Evolutionary conservation across 2,113 vertebrate species (phyloP), one percentile per base, ranked within the genome.

Genomic region (Agelaius tricolor): DNA sequence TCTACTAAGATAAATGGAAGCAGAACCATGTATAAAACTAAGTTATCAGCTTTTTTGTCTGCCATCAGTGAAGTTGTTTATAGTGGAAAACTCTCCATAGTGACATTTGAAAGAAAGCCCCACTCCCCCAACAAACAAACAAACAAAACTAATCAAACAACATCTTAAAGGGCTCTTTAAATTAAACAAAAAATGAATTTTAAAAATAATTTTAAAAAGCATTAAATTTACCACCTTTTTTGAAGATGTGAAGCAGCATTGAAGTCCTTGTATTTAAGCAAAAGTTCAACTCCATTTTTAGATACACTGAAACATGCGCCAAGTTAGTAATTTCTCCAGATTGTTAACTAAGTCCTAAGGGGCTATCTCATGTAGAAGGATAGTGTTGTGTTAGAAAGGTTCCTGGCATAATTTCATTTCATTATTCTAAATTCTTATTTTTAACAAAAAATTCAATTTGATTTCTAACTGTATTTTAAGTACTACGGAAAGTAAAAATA

Each of bases 121-220:
- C 9, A 5, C 5, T 23, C 3, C 3, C 5, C 3, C 1, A 43
- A 44, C 1, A 51, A 46, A 24, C 5, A 39, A 68, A 41, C 10
- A 54, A 75, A 41, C 7, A 54, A 69, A 73, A 52, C 3, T 3
- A 20, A 14, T 4, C 4, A 35, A 86, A 51, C 2, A 44, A 12
- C 10, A 31, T 28, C 2, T 69, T 46, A 37, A 43, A 68, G 3
- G 4, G 5, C 6, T 33, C 18, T 44, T 58, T 12, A 59, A 52
- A 43, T 5, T 31, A 71, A 63, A 35, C 41, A 8, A 76, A 54
- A 52, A 37, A 54, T 13, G 17, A 18, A 19, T 35, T 17, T 23
- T 2, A 35, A 31, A 78, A 57, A 10, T 39, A 17, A 14, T 15
- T 83, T 62, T 35, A 0, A 27, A 69, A 63, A 43, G 4, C 7